Percentiles rank a stretch among this genome's conserved stretches.
Evolutionary conservation across 2,113 vertebrate species (phyloP).

Genomic region (Hippocampus abdominalis): DNA sequence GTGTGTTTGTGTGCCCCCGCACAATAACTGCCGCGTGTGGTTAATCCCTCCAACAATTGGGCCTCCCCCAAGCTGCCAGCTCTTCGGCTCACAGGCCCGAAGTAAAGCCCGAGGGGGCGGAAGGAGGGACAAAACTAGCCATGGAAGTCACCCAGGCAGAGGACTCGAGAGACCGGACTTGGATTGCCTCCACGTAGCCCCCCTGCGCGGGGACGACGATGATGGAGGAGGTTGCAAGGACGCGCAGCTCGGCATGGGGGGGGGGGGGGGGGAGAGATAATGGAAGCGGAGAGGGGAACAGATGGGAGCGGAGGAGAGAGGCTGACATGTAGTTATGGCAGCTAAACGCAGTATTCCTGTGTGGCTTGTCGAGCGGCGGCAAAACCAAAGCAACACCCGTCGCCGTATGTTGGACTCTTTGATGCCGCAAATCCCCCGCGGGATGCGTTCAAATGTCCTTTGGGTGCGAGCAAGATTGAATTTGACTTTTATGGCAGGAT

Average conservation of each 20-base stretch:
- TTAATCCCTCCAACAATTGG: constrained; percentile 64
- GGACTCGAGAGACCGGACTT: constrained; percentile 55
- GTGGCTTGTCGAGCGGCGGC: constrained; percentile 4
- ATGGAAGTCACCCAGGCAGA: constrained; percentile 64
- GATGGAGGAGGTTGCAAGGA: constrained; percentile 62
- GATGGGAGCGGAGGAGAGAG: constrained; percentile 24
- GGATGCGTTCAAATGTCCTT: constrained; percentile 2
- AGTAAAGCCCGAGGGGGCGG: constrained; percentile 53
- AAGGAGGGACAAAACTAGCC: constrained; percentile 18
- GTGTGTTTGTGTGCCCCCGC: constrained; percentile 30
- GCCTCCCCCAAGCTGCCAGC: constrained; percentile 51
- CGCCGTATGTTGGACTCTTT: constrained; percentile 14
- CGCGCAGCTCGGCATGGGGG: constrained; percentile 39
- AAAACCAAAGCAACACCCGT: constrained; percentile 5
- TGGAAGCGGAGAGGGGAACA: constrained; percentile 49
- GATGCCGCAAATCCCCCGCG: background rate
- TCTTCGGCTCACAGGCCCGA: constrained; percentile 54
- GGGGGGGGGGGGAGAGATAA: constrained; percentile 34
- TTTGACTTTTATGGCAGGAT: background rate
- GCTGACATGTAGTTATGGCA: constrained; percentile 17
- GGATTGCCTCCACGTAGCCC: constrained; percentile 55
- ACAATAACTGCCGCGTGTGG: constrained; percentile 60
- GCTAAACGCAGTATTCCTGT: constrained; percentile 22
- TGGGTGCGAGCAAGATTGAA: background rate
- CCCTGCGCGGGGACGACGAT: constrained; percentile 43